These are phyloP conservation scores for Chelon auratus DNA, from an alignment of 2,797 vertebrate genomes.

Conservation along the genomic window DNA sequence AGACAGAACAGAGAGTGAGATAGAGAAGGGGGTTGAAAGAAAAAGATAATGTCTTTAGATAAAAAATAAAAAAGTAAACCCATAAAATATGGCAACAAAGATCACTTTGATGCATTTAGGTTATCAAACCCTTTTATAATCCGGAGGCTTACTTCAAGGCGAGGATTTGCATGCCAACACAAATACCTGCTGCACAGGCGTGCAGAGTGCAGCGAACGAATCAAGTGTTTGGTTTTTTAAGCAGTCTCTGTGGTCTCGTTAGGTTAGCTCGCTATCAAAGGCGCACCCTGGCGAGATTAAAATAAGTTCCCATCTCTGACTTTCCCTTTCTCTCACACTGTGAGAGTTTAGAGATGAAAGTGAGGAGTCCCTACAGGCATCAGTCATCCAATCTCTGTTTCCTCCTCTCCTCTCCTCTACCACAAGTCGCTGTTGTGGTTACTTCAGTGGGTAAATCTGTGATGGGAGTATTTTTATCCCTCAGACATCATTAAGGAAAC, in stretches of 20 bases:
- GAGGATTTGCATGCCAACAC: conserved; percentile 26
- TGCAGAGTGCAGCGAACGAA: conserved; percentile 12
- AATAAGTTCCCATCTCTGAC: conserved; percentile 59
- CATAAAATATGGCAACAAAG: conserved; percentile 36
- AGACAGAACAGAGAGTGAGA: conserved; percentile 2
- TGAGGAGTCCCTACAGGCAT: conserved; percentile 57
- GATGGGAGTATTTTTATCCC: conserved; percentile 23
- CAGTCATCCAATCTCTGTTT: conserved; percentile 29
- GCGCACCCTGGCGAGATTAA: conserved; percentile 39
- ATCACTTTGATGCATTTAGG: conserved; percentile 35
- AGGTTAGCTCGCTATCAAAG: conserved; percentile 63
- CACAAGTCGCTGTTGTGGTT: conserved; percentile 9
- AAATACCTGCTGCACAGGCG: conserved; percentile 16
- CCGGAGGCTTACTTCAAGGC: conserved; percentile 11
- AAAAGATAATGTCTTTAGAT: conserved; percentile 20
- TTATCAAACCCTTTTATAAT: conserved; percentile 13
- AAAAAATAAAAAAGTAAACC: conserved; percentile 31
- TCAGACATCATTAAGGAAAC: conserved; percentile 41
- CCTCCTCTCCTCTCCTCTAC: conserved; percentile 14
- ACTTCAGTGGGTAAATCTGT: conserved; percentile 21
- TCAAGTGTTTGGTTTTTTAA: conserved; percentile 50
- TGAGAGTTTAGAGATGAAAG: conserved; percentile 65
- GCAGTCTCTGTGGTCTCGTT: conserved; percentile 52
- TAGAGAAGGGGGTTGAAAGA: conserved; percentile 6
- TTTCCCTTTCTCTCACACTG: conserved; percentile 44